Evolutionary conservation across 2,113 vertebrate species (phyloP).

Genomic region (Tragulus kanchil): DNA sequence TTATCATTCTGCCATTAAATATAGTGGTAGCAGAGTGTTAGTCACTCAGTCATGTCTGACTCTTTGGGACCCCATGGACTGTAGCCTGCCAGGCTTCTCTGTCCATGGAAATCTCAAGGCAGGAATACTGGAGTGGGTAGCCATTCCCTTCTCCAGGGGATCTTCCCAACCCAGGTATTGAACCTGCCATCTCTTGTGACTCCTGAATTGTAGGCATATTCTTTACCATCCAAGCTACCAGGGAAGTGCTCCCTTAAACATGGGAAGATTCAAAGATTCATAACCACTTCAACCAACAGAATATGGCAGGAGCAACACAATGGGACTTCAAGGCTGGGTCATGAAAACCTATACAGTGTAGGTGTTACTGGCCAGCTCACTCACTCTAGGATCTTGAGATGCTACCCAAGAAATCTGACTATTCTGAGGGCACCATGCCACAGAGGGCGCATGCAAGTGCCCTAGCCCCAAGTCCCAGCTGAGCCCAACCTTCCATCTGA

Average conservation of each 20-base stretch:
- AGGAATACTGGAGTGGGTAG: background rate
- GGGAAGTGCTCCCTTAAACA: background rate
- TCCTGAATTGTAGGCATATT: background rate
- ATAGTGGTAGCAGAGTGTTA: background rate
- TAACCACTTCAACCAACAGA: conserved; percentile 4
- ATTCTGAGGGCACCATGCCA: background rate
- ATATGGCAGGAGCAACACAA: conserved; percentile 31
- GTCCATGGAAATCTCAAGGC: background rate
- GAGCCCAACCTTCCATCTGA: background rate
- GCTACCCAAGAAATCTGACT: background rate
- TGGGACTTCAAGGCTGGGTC: background rate
- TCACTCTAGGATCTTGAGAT: background rate
- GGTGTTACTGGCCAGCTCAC: background rate
- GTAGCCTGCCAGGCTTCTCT: background rate
- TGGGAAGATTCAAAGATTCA: background rate
- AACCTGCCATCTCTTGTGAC: background rate
- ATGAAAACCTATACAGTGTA: background rate
- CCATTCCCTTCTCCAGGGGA: background rate
- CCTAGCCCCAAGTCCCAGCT: background rate
- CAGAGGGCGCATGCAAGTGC: background rate
- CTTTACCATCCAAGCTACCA: background rate
- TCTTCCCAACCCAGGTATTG: background rate
- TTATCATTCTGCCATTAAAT: background rate
- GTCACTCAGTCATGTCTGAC: background rate
- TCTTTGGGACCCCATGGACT: background rate